These are phyloP conservation scores for Nibea coibor DNA, from an alignment of 2,113 vertebrate species.

Conservation along the genomic window DNA sequence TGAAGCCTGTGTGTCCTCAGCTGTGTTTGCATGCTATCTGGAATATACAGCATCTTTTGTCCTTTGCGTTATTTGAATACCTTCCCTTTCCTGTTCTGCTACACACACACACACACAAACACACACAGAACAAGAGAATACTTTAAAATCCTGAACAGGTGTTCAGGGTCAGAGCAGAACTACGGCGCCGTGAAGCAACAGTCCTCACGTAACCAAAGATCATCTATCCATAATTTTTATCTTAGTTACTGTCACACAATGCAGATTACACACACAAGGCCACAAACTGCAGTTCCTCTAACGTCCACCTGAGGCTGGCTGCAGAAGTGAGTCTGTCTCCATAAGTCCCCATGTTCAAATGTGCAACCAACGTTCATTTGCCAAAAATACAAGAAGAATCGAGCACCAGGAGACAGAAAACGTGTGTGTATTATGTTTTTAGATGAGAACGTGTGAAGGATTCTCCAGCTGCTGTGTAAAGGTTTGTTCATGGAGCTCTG, in stretches of 20 bases:
- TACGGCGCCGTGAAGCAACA: neutral
- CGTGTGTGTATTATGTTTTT: no score
- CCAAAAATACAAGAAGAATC: no score
- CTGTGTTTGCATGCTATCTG: constrained; percentile 51
- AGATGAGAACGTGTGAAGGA: no score
- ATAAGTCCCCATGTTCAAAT: no score
- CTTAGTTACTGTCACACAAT: no score
- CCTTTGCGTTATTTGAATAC: constrained; percentile 21
- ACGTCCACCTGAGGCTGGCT: no score
- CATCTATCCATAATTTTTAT: neutral
- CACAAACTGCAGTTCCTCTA: no score
- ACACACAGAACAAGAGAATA: constrained; percentile 6
- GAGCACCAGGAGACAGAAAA: no score
- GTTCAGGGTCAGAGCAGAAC: neutral
- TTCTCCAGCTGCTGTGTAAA: no score
- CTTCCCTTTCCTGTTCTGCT: neutral
- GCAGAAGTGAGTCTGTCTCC: no score
- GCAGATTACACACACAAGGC: neutral
- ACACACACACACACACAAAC: constrained; percentile 18
- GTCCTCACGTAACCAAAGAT: neutral
- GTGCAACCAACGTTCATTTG: no score
- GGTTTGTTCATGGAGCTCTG: no score
- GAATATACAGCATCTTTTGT: neutral
- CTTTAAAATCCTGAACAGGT: constrained; percentile 34
- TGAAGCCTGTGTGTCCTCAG: constrained; percentile 35